These are phyloP conservation scores for Rhopilema esculentum DNA, from an alignment of 30 jellyfish, hydroid and myxozoan genomes.

Conservation along the genomic window DNA sequence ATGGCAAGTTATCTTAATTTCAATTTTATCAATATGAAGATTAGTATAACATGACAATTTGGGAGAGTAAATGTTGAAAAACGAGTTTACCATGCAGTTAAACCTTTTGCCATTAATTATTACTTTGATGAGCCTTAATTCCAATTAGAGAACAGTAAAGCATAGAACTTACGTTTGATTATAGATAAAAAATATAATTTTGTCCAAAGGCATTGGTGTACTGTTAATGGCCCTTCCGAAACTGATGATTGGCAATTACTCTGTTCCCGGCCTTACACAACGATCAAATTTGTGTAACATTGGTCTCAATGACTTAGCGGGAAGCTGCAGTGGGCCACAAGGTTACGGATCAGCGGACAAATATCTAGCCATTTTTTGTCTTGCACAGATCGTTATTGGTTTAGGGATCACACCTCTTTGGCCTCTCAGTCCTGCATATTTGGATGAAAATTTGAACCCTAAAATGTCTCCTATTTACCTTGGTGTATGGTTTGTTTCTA, in stretches of 20 bases:
- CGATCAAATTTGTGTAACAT: constrained; percentile 35
- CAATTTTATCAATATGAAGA: no score
- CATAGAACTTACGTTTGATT: no score
- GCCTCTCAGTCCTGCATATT: constrained; percentile 87
- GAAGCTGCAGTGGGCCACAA: constrained; percentile 10
- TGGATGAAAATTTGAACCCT: constrained; percentile 92
- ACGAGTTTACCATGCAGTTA: no score
- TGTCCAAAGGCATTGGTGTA: constrained; percentile 70
- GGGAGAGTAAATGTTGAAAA: no score
- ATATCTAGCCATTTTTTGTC: constrained; percentile 43
- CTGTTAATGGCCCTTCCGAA: constrained; percentile 83
- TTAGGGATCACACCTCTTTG: constrained; percentile 85
- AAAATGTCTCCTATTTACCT: constrained; percentile 82
- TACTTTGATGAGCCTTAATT: no score
- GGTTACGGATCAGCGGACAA: constrained; percentile 23
- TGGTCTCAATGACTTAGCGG: constrained; percentile 11
- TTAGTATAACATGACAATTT: no score
- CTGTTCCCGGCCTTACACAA: constrained; percentile 36
- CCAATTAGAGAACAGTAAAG: no score
- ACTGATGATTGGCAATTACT: constrained; percentile 71
- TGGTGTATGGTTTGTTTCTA: constrained; percentile 82
- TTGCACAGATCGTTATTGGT: constrained; percentile 87
- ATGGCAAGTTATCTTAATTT: no score
- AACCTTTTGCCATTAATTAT: no score
- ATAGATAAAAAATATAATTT: no score